Conservation (phyloP, 2,797 vertebrate genomes). For the Stomatorhinus walkeri region DNA sequence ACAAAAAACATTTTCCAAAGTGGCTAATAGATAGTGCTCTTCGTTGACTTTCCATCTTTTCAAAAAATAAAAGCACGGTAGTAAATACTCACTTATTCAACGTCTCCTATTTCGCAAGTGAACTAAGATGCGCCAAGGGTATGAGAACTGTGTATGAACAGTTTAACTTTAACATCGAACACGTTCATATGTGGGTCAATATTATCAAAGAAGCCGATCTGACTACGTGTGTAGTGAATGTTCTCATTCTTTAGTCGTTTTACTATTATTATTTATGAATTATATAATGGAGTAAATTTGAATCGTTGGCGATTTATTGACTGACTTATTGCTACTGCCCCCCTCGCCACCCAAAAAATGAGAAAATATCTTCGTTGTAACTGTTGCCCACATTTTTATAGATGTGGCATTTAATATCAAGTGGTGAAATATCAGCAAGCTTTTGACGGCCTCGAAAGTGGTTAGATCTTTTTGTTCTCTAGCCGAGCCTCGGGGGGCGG, state of each 20-base stretch:
- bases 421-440: background rate
- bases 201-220: background rate
- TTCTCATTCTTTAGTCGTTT: background rate
- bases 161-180: background rate
- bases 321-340: background rate
- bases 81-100: background rate
- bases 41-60: background rate
- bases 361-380: background rate
- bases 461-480: slow-evolving; percentile 11
- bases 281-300: background rate
- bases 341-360: background rate
- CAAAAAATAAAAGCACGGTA: background rate
- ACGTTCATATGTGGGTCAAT: background rate
- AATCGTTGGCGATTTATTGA: background rate
- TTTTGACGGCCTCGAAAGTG: background rate
- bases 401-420: background rate
- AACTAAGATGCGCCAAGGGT: background rate
- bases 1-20: background rate
- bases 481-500: background rate
- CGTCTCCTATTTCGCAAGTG: background rate
- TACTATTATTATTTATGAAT: background rate
- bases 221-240: background rate
- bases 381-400: background rate
- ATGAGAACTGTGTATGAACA: background rate
- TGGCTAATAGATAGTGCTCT: background rate